Base-by-base conservation (phyloP, 2,113 vertebrate species). In the Willisornis vidua region DNA sequence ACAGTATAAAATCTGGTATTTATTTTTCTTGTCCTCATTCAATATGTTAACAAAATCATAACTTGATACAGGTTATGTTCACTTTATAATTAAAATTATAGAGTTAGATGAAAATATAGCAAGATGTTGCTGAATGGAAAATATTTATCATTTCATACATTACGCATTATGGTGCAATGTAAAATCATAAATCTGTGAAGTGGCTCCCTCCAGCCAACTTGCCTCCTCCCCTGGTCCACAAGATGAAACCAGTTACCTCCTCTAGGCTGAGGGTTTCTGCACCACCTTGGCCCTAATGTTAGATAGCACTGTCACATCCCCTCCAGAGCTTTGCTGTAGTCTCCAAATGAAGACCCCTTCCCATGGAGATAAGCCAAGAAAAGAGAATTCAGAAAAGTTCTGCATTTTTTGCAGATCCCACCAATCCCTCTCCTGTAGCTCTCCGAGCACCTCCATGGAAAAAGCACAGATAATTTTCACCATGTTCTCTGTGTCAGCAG, bases 1-100 rank as follows among this genome's bases (percentile, higher is more conserved):
- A 97, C 96, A 98, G 97, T 98, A 97, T 98, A 97, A 97, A 98
- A 98, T 98, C 98, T 98, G 98, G 98, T 98, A 98, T 98, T 98
- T 98, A 98, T 98, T 98, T 98, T 98, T 98, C 98, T 95, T 95
- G 95, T 98, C 97, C 97, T 97, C 94, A 39, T 98, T 98, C 98
- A 98, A 89, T 97, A 98, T 98, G 98, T 98, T 98, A 98, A 97
- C 98, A 97, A 98, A 98, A 98, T 98, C 96, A 97, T 98, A 98
- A 98, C 98, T 98, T 98, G 97, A 98, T 98, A 96, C 98, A 98
- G 98, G 97, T 98, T 98, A 97, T 89, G 90, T 96, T 98, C 96
- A 86, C 96, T 98, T 97, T 97, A 97, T 98, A 98, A 98, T 98
- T 98, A 98, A 97, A 96, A 95, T 97, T 97, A 94, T 75, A 68